phyloP scores from a whole-genome alignment of 2,113 vertebrate species.

The Chaetops frenatus region DNA sequence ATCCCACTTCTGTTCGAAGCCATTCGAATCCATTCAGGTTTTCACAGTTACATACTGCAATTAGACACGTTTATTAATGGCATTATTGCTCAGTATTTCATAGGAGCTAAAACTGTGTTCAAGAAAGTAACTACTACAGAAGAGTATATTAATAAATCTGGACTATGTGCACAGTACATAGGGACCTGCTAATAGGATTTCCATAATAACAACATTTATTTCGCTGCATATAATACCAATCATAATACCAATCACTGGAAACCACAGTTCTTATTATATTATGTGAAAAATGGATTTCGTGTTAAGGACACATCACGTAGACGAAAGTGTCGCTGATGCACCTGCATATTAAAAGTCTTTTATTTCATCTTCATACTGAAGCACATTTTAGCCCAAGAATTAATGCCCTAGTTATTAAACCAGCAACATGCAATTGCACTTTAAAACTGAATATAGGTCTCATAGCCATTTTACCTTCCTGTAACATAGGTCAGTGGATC shows the following conservation, averaged over 20 bases:
- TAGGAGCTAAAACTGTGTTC: conserved; percentile 58
- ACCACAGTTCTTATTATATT: conserved; percentile 31
- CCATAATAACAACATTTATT: conserved; percentile 69
- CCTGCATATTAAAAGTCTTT: background rate
- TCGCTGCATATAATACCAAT: conserved; percentile 20
- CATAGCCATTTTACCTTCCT: background rate
- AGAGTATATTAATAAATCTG: conserved; percentile 61
- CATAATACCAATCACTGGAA: conserved; percentile 57
- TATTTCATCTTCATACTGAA: background rate
- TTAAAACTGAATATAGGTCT: background rate
- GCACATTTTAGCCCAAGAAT: background rate
- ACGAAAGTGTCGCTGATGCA: background rate
- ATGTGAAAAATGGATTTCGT: conserved; percentile 54
- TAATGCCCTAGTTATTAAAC: background rate
- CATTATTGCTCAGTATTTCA: conserved; percentile 62
- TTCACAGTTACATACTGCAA: conserved; percentile 57
- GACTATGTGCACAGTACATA: background rate
- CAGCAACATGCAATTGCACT: background rate
- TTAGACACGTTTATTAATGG: conserved; percentile 68
- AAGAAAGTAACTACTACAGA: conserved; percentile 61
- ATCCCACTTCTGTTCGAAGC: conserved; percentile 25
- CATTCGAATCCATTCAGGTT: conserved; percentile 26
- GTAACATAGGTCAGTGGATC: background rate
- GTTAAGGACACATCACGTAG: background rate
- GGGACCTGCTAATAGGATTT: conserved; percentile 70